Evolutionary conservation across 92 coral and sea anemone genomes (phyloP).

Genomic region (Palythoa heliodiscus): DNA sequence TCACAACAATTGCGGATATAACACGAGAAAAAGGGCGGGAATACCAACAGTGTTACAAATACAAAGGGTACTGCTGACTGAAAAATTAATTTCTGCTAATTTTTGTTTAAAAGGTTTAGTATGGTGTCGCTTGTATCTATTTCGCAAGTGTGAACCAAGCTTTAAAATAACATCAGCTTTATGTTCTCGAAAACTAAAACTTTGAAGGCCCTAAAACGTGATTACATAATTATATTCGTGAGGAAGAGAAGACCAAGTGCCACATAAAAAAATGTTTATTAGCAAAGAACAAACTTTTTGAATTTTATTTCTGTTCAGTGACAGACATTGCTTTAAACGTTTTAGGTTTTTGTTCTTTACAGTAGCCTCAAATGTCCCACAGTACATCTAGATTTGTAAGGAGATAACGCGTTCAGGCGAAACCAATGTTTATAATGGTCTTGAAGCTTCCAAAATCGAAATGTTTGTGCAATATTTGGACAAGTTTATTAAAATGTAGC

Average conservation of each 20-base stretch:
- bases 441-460: not conserved
- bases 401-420: not conserved
- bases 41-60: no score
- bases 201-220: no score
- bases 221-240: no score
- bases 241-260: not conserved
- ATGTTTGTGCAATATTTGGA: not conserved
- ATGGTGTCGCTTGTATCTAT: no score
- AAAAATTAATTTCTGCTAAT: no score
- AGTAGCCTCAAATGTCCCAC: not conserved
- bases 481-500: not conserved
- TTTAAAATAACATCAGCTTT: not conserved
- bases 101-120: no score
- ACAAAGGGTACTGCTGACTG: no score
- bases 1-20: no score
- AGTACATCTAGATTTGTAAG: slow-evolving; percentile 1
- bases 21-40: no score
- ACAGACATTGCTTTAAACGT: not conserved
- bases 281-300: not conserved
- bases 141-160: no score
- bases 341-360: not conserved
- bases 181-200: no score
- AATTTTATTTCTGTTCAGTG: not conserved
- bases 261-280: not conserved
- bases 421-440: not conserved